These are phyloP conservation scores for Solenopsis invicta DNA, from an alignment of 1,140 invertebrate genomes.

Conservation along the genomic window DNA sequence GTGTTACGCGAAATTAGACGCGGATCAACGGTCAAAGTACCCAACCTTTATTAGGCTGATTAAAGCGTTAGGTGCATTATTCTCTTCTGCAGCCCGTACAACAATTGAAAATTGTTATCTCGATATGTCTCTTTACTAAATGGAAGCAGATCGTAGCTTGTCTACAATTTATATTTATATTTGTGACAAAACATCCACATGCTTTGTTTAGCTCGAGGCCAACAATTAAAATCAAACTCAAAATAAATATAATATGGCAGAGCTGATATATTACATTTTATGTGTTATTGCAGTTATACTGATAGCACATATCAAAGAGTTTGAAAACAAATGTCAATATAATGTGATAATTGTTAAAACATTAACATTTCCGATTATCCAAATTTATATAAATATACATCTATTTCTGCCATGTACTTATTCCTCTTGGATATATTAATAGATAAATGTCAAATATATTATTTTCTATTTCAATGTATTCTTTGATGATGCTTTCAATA, in stretches of 20 bases:
- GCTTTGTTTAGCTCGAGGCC: not conserved
- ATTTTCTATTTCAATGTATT: not conserved
- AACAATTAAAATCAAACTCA: conserved; percentile 36
- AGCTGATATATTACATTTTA: not conserved
- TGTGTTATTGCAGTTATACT: not conserved
- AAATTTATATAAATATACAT: not conserved
- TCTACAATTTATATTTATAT: conserved; percentile 17
- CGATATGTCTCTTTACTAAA: conserved; percentile 14
- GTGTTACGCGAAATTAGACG: conserved; percentile 61
- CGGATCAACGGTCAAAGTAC: conserved; percentile 61
- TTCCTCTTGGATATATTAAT: not conserved
- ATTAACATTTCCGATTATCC: not conserved
- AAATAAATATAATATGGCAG: not conserved
- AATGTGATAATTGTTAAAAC: not conserved
- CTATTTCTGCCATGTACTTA: not conserved
- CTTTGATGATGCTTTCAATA: not conserved
- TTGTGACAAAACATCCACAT: not conserved
- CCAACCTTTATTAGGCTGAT: conserved; percentile 55
- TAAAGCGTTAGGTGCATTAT: conserved; percentile 45
- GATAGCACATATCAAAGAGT: not conserved
- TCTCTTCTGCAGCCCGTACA: conserved; percentile 6
- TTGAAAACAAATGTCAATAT: not conserved
- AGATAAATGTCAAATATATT: not conserved
- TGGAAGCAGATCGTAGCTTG: conserved; percentile 22
- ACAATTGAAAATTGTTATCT: conserved; percentile 45